These are phyloP conservation scores for Sclerodermus sp. DNA, from an alignment of 2,888 invertebrate species.

Conservation along the genomic window DNA sequence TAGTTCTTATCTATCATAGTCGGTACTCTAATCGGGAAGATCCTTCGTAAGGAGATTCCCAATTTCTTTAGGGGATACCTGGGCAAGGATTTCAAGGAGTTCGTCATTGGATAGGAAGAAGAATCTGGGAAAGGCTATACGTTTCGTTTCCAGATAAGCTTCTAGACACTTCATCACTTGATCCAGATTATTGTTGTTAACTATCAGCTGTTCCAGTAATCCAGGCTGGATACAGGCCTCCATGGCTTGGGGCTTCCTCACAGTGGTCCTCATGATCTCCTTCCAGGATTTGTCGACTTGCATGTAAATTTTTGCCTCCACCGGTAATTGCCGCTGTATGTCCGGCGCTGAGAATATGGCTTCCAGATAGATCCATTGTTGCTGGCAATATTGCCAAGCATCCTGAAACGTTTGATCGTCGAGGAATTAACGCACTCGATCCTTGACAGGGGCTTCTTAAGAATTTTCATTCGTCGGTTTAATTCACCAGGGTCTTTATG, in stretches of 20 bases:
- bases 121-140: slow-evolving; percentile 85
- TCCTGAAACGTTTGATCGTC: slow-evolving; percentile 66
- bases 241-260: slow-evolving; percentile 81
- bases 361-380: slow-evolving; percentile 93
- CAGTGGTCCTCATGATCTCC: slow-evolving; percentile 80
- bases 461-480: not conserved
- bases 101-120: slow-evolving; percentile 91
- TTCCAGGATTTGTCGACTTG: slow-evolving; percentile 90
- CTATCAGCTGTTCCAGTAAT: slow-evolving; percentile 68
- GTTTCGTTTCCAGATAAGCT: slow-evolving; percentile 85
- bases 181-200: slow-evolving; percentile 79
- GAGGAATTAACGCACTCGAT: too few species aligned
- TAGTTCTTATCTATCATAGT: too few species aligned
- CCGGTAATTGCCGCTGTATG: slow-evolving; percentile 89
- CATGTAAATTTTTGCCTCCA: slow-evolving; percentile 84
- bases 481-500: slow-evolving; percentile 77
- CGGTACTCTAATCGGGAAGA: too few species aligned
- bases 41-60: too few species aligned
- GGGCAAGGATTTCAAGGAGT: slow-evolving; percentile 84
- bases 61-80: slow-evolving; percentile 59
- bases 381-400: slow-evolving; percentile 86
- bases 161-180: slow-evolving; percentile 89
- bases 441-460: too few species aligned
- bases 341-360: slow-evolving; percentile 94
- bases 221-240: slow-evolving; percentile 76